A percentile compares a stretch with the other conserved stretches of the same genome.
These are phyloP conservation scores for Eupithecia insigniata DNA, from an alignment of 2,888 invertebrate genomes.

Conservation along the genomic window DNA sequence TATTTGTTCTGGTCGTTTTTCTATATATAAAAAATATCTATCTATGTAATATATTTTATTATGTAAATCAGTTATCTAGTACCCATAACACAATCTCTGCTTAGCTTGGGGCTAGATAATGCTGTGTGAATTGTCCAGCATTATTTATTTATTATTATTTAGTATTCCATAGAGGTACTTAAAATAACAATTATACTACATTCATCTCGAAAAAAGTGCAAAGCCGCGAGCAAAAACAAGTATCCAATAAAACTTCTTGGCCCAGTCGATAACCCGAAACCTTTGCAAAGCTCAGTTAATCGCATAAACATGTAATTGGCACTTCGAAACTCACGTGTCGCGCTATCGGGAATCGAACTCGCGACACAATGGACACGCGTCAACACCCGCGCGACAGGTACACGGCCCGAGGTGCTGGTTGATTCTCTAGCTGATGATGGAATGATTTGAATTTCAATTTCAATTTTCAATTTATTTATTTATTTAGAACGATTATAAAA, in stretches of 20 bases:
- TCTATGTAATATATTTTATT: too few species aligned
- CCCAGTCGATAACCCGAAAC: background rate
- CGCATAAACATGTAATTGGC: constrained; percentile 55
- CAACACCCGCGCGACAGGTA: constrained; percentile 48
- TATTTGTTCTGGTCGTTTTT: too few species aligned
- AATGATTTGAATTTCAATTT: too few species aligned
- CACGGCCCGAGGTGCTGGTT: constrained; percentile 23
- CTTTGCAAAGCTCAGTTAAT: constrained; percentile 10
- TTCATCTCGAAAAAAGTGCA: background rate
- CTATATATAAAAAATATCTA: too few species aligned
- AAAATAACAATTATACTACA: background rate
- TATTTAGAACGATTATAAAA: too few species aligned
- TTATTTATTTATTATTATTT: too few species aligned
- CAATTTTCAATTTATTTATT: too few species aligned
- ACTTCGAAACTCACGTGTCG: constrained; percentile 63
- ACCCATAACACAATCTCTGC: too few species aligned
- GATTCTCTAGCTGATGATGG: background rate
- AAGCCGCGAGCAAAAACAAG: background rate
- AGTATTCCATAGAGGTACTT: too few species aligned
- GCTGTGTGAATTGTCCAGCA: too few species aligned
- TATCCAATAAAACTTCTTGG: background rate
- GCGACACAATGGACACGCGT: constrained; percentile 65
- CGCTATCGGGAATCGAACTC: constrained; percentile 58
- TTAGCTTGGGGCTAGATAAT: too few species aligned
- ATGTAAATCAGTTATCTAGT: too few species aligned